Evolutionary conservation across 2,797 vertebrate genomes (phyloP), one percentile per base, ranked within the genome.

Genomic region (Anomalospiza imberbis): DNA sequence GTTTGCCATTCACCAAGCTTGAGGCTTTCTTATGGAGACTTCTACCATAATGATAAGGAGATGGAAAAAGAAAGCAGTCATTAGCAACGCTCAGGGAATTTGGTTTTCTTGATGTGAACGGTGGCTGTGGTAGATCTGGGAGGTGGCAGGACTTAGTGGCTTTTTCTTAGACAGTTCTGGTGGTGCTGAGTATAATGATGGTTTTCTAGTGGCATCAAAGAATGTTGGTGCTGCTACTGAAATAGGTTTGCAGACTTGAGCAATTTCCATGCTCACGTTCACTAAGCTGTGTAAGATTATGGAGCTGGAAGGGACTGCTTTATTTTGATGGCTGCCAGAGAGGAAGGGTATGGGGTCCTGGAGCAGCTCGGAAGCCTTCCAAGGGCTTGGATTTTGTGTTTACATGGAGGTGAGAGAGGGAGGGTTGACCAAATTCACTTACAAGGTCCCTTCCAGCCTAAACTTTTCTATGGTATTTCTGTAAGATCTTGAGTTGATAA

Each of bases 151-250:
- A 50, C 45, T 90, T 24, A 12, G 88, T 3, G 62, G 93, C 45
- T 95, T 93, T 92, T 96, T 72, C 95, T 96, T 94, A 93, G 92
- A 92, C 61, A 86, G 63, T 34, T 93, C 79, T 86, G 74, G 63
- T 74, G 79, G 32, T 12, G n/a, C 45, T 50, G 63, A 21, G 48
- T 7, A 14, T 91, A 93, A 91, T 89, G 55, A 70, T 48, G 45
- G 51, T 28, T 55, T 85, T 55, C 63, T 28, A 10, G 63, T 13
- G 53, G 53, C 74, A 54, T 61, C 71, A 34, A 92, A 96, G 42
- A 5, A 2, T 7, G 7, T 20, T 48, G 38, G 22, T 54, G 73
- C 11, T 54, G 16, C 86, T 91, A 1, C 44, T 57, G 65, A 65
- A 73, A 70, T 3, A 54, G 58, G 21, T 81, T 62, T 72, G 58